Conservation (phyloP, 2,113 vertebrate species). For the Lepidiolamprologus cunningtoni region DNA sequence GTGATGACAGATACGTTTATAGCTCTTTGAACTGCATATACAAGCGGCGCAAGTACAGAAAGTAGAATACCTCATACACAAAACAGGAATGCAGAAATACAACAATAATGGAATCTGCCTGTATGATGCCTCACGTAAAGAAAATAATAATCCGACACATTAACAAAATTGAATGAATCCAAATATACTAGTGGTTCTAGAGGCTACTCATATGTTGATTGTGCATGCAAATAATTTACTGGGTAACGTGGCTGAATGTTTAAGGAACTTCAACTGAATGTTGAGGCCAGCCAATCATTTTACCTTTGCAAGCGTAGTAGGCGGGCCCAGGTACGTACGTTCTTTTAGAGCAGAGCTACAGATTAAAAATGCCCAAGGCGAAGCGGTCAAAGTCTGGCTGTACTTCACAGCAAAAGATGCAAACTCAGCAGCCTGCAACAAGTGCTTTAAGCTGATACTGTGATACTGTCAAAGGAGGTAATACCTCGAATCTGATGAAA, state of each 20-base stretch:
- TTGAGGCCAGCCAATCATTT: neutral
- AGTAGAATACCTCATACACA: neutral
- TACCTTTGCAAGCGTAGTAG: neutral
- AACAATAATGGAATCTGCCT: neutral
- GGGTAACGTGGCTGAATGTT: neutral
- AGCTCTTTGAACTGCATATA: neutral
- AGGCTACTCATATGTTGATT: neutral
- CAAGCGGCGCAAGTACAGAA: neutral
- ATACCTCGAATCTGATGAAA: accelerated
- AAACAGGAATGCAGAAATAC: neutral
- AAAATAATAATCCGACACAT: neutral
- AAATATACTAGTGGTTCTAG: neutral
- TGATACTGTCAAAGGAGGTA: neutral
- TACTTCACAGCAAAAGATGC: neutral
- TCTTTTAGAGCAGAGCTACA: neutral
- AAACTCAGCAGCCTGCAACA: neutral
- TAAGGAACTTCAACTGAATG: neutral
- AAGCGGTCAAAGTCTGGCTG: neutral
- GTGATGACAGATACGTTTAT: neutral
- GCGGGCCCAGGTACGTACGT: accelerated
- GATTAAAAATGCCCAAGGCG: neutral
- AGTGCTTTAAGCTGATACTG: accelerated
- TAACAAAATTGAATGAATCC: accelerated
- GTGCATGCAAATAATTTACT: neutral
- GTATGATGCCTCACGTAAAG: neutral